A percentile compares a stretch with the other conserved stretches of the same genome.
Conservation (phyloP, 2,888 invertebrate genomes). For the Chesias legatella region DNA sequence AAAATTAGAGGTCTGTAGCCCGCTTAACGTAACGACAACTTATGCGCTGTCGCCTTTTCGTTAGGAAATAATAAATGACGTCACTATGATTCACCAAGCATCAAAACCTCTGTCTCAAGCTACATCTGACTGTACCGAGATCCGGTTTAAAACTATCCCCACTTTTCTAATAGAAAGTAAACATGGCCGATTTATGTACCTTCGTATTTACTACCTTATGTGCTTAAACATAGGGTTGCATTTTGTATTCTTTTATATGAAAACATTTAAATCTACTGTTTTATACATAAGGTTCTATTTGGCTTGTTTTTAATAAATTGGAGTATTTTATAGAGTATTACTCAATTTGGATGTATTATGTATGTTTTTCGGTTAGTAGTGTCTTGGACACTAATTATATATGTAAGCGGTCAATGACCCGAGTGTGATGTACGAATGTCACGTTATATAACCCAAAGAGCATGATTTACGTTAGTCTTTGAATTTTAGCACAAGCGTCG, state of each 20-base stretch:
- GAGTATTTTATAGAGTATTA: slow-evolving; percentile 41
- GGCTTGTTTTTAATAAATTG: slow-evolving; percentile 3
- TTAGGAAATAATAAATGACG: too few species aligned
- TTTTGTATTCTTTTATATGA: too few species aligned
- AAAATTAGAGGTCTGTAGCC: too few species aligned
- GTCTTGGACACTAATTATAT: slow-evolving; percentile 30
- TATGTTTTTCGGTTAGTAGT: slow-evolving; percentile 67
- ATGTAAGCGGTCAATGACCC: slow-evolving; percentile 17
- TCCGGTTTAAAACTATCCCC: slow-evolving; percentile 49
- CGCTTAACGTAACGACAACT: too few species aligned
- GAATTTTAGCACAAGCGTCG: too few species aligned
- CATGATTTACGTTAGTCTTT: too few species aligned
- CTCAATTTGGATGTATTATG: slow-evolving; percentile 54
- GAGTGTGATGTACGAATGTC: too few species aligned
- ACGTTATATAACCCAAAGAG: too few species aligned
- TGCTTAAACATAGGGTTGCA: too few species aligned
- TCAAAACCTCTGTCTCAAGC: slow-evolving; percentile 34
- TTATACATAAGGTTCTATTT: slow-evolving; percentile 15
- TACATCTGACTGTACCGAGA: slow-evolving; percentile 27
- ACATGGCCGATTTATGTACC: slow-evolving; percentile 16
- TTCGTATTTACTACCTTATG: slow-evolving; percentile 10
- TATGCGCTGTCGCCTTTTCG: too few species aligned
- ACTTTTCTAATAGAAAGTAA: slow-evolving; percentile 52
- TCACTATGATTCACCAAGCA: slow-evolving; percentile 29
- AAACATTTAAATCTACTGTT: too few species aligned